Evolutionary conservation across 2,888 invertebrate species (phyloP).

Genomic region (Auanema freiburgensis): DNA sequence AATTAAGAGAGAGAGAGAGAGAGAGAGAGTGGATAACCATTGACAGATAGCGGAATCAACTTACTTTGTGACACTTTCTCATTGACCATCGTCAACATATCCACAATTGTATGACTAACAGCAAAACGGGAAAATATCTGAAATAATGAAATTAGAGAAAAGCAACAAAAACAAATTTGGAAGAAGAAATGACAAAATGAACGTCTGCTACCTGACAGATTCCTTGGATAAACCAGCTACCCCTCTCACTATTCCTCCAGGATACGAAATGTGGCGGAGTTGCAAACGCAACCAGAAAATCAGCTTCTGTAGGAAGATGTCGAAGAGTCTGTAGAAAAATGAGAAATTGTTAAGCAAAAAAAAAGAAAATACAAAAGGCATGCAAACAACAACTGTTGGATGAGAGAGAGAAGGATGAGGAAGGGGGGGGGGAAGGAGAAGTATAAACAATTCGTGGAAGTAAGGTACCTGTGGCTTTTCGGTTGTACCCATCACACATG

Average conservation of each 20-base stretch:
- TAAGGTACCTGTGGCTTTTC: neutral
- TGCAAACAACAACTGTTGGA: conserved; percentile 6
- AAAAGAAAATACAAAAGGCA: neutral
- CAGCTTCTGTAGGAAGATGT: conserved; percentile 55
- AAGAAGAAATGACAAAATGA: neutral
- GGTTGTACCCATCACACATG: conserved; percentile 6
- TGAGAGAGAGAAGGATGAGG: neutral
- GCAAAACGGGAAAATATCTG: too few relatives aligned
- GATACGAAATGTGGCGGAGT: conserved; percentile 62
- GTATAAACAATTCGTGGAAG: conserved; percentile 10
- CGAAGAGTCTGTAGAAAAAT: neutral
- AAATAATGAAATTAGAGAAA: too few relatives aligned
- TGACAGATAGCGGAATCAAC: too few relatives aligned
- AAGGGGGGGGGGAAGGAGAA: neutral
- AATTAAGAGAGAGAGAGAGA: too few relatives aligned
- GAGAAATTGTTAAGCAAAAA: too few relatives aligned
- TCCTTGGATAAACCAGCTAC: conserved; percentile 64
- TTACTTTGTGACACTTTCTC: too few relatives aligned
- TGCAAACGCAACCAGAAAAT: conserved; percentile 62
- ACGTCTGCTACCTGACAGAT: conserved; percentile 57
- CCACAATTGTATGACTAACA: too few relatives aligned
- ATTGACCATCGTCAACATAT: too few relatives aligned
- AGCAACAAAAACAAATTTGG: too few relatives aligned
- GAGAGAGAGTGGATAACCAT: too few relatives aligned
- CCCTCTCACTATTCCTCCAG: conserved; percentile 60